Percentiles rank a stretch among this genome's conserved stretches.
These are phyloP conservation scores for Bucorvus abyssinicus DNA, from an alignment of 2,797 vertebrate genomes.

Conservation along the genomic window DNA sequence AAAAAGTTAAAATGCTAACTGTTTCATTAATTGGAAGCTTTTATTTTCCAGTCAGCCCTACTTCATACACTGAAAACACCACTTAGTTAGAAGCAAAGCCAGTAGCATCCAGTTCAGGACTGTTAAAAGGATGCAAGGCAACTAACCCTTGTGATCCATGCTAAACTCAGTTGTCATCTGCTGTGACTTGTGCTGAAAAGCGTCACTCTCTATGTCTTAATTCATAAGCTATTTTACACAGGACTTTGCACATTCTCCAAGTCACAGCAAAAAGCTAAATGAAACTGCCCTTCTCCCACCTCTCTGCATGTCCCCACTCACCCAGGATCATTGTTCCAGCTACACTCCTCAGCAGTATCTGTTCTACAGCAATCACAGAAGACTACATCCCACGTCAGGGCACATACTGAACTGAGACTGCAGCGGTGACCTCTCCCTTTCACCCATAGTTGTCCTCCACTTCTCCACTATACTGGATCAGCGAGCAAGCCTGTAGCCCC, in stretches of 20 bases:
- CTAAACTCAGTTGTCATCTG: background rate
- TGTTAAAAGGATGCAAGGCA: background rate
- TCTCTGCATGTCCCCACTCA: background rate
- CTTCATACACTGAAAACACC: background rate
- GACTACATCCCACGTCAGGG: background rate
- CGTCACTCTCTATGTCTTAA: background rate
- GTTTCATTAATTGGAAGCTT: constrained; percentile 4
- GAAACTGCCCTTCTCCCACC: background rate
- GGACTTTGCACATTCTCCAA: background rate
- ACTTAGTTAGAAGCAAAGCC: background rate
- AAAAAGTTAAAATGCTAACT: background rate
- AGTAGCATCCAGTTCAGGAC: background rate
- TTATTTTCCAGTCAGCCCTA: background rate
- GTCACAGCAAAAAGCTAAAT: background rate
- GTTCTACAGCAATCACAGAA: background rate
- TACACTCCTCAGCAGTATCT: background rate
- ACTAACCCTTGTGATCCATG: background rate
- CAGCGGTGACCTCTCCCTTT: background rate
- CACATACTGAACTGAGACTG: background rate
- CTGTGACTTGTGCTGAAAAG: background rate
- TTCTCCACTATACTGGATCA: background rate
- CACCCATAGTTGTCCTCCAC: background rate
- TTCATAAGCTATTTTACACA: background rate
- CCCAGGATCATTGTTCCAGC: background rate
- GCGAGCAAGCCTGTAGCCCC: background rate